Percentiles rank a stretch among this genome's conserved stretches.
Conservation (phyloP, 2,888 invertebrate species). For the Campopleginae sp. region DNA sequence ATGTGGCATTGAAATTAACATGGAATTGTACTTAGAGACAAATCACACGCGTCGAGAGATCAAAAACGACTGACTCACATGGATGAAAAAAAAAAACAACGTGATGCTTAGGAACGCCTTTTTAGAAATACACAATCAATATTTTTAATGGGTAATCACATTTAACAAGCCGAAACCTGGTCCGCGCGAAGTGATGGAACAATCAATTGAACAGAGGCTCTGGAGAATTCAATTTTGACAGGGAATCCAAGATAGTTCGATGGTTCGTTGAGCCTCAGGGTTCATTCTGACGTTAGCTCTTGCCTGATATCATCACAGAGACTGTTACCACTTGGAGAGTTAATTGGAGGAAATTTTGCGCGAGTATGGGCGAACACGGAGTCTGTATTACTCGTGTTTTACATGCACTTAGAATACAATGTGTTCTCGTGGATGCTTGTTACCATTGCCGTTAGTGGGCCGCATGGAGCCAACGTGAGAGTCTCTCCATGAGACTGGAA, state of each 20-base stretch:
- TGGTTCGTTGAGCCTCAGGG: neutral
- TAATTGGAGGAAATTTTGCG: slow-evolving; percentile 32
- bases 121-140: too few relatives aligned
- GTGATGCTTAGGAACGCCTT: too few relatives aligned
- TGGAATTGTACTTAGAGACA: too few relatives aligned
- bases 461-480: neutral
- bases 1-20: too few relatives aligned
- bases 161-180: neutral
- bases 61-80: too few relatives aligned
- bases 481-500: slow-evolving; percentile 1
- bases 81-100: too few relatives aligned
- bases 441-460: slow-evolving; percentile 49
- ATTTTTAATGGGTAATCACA: too few relatives aligned
- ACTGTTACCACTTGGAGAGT: neutral
- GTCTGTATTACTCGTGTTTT: slow-evolving; percentile 22
- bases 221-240: neutral
- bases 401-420: slow-evolving; percentile 19
- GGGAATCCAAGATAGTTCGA: neutral
- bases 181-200: neutral
- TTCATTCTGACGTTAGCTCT: neutral
- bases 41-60: too few relatives aligned
- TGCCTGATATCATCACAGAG: neutral
- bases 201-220: neutral
- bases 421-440: slow-evolving; percentile 25
- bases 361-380: slow-evolving; percentile 20